Base-by-base conservation (phyloP, 2,113 vertebrate genomes). In the Thunnus thynnus region DNA sequence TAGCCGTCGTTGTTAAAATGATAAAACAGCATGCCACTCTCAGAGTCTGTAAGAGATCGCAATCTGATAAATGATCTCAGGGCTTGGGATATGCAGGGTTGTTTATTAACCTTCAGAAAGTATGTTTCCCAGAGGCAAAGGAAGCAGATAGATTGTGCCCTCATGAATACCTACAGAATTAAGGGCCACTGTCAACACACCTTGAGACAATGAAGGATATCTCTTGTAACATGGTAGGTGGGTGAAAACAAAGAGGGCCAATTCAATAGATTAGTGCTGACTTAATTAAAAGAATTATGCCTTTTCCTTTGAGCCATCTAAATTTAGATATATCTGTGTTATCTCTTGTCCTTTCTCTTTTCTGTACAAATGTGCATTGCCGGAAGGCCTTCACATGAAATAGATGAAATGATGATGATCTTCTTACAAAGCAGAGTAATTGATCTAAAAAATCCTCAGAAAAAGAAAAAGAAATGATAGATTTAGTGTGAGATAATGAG, bases 31-130 rank as follows among this genome's bases (percentile, higher is more conserved):
- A 88, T 80, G 93, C 89, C 93, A 93, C 90, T 94, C 93, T 93
- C 77, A 20, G 61, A 90, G 89, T 93, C 92, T 92, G 93, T 93
- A 88, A 91, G 88, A 88, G 92, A 94, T 91, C 89, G 18, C 84
- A 86, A 93, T 88, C 92, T 95, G 93, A 95, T 94, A 88, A 94
- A 94, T 94, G 92, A 95, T 93, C 88, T 90, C 57, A 16, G 87
- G 82, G 87, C 85, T 73, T 25, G 65, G 88, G 91, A 92, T 90
- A 92, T 91, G 91, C 88, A 84, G 91, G 85, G 85, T 88, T 95
- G 93, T 94, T 94, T 94, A 93, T 94, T 94, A 95, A 94, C 92
- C 91, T 94, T 93, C 92, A 92, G 78, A 94, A 90, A 92, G 85
- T 82, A 91, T 92, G 94, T 94, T 93, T 93, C 90, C 94, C 85